A percentile compares a stretch with the other conserved stretches of the same genome.
phyloP scores from a whole-genome alignment of 2,797 vertebrate species.

The Mustela erminea region DNA sequence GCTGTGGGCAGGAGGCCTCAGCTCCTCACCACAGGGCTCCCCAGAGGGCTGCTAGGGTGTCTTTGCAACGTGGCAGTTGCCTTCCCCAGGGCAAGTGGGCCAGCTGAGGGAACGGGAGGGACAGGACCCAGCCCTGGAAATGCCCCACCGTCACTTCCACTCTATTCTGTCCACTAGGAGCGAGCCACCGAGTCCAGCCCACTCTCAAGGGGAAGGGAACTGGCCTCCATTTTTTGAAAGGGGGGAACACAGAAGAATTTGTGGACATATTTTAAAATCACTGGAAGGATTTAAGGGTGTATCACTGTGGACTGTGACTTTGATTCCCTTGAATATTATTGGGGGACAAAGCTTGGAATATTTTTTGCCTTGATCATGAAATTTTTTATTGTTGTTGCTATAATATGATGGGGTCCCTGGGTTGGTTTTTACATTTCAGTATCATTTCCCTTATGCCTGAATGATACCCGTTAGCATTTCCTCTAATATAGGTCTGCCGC shows the following conservation, averaged over 20 bases:
- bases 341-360: not conserved
- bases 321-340: not conserved
- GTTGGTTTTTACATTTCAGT: not conserved
- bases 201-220: not conserved
- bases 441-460: not conserved
- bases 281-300: not conserved
- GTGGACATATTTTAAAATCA: not conserved
- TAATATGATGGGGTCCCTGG: not conserved
- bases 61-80: not conserved
- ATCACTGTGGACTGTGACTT: not conserved
- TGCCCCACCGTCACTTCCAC: not conserved
- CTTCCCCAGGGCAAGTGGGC: not conserved
- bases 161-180: not conserved
- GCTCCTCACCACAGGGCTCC: not conserved
- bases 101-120: not conserved
- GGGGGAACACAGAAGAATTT: not conserved
- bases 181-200: not conserved
- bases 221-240: not conserved
- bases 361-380: not conserved
- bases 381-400: not conserved
- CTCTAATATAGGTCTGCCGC: not conserved
- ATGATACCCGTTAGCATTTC: not conserved
- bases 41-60: not conserved
- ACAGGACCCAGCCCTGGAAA: not conserved
- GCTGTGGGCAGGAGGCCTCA: not conserved